Conservation (phyloP, 2,888 invertebrate genomes). For the Melolontha melolontha region DNA sequence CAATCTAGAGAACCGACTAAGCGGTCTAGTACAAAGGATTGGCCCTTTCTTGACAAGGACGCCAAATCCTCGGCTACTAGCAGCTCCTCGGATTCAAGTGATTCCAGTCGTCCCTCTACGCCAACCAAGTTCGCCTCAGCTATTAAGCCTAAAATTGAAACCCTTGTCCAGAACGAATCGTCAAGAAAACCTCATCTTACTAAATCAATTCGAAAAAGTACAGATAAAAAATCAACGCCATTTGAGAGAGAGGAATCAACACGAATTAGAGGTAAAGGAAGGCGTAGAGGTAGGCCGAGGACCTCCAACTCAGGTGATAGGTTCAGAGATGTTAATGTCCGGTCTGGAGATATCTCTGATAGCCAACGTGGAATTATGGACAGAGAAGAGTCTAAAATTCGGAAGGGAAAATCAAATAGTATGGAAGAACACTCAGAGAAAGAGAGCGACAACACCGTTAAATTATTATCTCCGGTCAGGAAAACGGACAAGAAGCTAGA, state of each 20-base stretch:
- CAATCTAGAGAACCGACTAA: conserved; percentile 58
- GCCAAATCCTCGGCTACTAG: conserved; percentile 75
- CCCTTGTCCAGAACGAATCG: conserved; percentile 51
- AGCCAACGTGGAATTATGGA: conserved; percentile 67
- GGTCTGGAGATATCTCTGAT: conserved; percentile 75
- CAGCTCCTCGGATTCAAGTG: conserved; percentile 72
- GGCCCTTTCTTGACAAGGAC: conserved; percentile 86
- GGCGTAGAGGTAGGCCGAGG: conserved; percentile 55
- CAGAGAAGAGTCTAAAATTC: conserved; percentile 58
- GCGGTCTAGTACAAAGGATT: conserved; percentile 70
- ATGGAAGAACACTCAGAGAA: conserved; percentile 53
- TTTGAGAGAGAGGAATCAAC: conserved; percentile 81
- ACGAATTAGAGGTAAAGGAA: conserved; percentile 63
- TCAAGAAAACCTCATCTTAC: conserved; percentile 48
- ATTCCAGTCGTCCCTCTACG: conserved; percentile 61
- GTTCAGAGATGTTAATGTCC: conserved; percentile 75
- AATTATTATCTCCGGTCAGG: conserved; percentile 73
- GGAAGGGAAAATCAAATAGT: conserved; percentile 65
- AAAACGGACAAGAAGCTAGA: conserved; percentile 73
- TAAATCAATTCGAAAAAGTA: conserved; percentile 48
- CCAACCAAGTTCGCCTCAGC: conserved; percentile 53
- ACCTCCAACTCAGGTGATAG: conserved; percentile 70
- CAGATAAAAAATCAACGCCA: conserved; percentile 60
- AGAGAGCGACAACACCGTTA: conserved; percentile 68
- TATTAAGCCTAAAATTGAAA: conserved; percentile 46